A percentile compares a stretch with the other conserved stretches of the same genome.
Conservation (phyloP, 2,888 invertebrate genomes). For the Chrysina gloriosa region DNA sequence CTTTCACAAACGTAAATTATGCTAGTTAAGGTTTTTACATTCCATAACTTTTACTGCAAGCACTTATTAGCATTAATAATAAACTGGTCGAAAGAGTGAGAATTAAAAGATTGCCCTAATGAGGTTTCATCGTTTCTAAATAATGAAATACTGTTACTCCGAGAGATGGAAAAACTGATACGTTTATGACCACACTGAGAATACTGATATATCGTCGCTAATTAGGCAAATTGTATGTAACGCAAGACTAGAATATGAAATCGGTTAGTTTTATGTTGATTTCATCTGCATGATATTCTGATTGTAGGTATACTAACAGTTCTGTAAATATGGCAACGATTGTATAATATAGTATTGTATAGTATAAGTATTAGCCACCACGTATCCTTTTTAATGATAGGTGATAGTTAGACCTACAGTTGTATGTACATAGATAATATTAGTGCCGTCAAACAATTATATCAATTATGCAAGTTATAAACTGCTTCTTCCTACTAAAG, state of each 20-base stretch:
- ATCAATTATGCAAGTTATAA: no score
- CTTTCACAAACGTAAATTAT: neutral
- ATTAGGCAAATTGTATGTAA: constrained; percentile 8
- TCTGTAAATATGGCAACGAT: no score
- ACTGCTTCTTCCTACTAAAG: no score
- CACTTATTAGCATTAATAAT: neutral
- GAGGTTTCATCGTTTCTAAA: neutral
- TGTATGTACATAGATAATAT: no score
- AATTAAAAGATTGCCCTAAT: constrained; percentile 1
- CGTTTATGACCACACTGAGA: neutral
- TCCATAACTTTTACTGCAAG: neutral
- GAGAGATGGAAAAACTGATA: constrained; percentile 4
- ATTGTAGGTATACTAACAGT: no score
- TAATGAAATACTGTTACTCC: neutral
- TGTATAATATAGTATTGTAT: no score
- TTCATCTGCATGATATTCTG: no score
- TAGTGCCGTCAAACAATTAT: no score
- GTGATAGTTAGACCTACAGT: no score
- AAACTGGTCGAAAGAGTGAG: constrained; percentile 5
- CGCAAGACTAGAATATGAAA: neutral
- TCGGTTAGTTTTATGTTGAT: neutral
- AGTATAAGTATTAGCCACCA: no score
- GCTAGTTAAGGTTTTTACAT: neutral
- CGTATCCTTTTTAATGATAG: no score
- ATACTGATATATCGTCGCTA: constrained; percentile 9